A percentile compares a stretch with the other conserved stretches of the same genome.
Evolutionary conservation across 2,113 vertebrate species (phyloP).

Genomic region (Psophia crepitans): DNA sequence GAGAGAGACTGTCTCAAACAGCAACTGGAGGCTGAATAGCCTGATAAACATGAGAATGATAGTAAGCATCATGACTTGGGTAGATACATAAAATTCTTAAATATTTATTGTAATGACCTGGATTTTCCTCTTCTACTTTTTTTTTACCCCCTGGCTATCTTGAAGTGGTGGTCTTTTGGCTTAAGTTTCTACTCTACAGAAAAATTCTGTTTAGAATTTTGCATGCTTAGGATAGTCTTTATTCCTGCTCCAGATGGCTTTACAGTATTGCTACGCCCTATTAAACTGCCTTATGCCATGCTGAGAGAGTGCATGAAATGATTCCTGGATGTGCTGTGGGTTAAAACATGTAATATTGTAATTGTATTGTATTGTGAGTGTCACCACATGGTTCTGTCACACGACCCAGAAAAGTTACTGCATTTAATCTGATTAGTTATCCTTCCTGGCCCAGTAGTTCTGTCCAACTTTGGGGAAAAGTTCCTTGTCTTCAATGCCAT

Average conservation of each 20-base stretch:
- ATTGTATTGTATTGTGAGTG: background rate
- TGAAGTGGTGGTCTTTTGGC: background rate
- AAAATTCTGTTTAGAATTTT: background rate
- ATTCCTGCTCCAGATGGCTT: background rate
- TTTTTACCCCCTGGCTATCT: background rate
- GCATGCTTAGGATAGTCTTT: background rate
- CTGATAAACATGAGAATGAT: background rate
- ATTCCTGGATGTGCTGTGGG: background rate
- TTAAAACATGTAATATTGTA: background rate
- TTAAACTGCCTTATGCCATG: background rate
- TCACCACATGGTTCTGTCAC: background rate
- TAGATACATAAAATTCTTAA: background rate
- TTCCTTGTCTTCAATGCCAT: background rate
- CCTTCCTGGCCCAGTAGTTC: background rate
- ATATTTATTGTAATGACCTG: background rate
- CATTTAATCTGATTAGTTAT: background rate
- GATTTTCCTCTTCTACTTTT: background rate
- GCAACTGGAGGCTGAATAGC: background rate
- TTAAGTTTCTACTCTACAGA: background rate
- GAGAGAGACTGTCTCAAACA: background rate
- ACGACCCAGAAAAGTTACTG: background rate
- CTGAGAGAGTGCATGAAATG: background rate
- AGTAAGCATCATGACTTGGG: background rate
- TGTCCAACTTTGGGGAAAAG: background rate
- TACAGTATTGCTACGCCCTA: background rate